Conservation (phyloP, 2,113 vertebrate species). For the Dolichallabes microphthalmus region DNA sequence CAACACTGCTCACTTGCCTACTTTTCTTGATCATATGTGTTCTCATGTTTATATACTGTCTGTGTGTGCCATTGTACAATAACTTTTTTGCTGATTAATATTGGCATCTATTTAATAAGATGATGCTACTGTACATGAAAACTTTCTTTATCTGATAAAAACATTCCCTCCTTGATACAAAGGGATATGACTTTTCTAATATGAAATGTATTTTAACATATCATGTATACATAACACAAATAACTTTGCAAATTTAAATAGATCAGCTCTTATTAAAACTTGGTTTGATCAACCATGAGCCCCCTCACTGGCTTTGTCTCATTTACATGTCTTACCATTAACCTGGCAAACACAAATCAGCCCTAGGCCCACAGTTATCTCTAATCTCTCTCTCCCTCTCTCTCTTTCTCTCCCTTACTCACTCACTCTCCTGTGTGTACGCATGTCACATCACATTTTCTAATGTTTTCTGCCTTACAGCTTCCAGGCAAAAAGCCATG, state of each 20-base stretch:
- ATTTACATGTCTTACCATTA: conserved; percentile 5
- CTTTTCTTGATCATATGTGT: background rate
- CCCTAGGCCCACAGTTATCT: conserved; percentile 12
- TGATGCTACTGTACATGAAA: background rate
- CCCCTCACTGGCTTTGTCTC: background rate
- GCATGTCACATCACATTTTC: conserved; percentile 41
- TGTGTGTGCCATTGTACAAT: background rate
- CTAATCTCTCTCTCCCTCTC: background rate
- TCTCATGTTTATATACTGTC: background rate
- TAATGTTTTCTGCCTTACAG: conserved; percentile 16
- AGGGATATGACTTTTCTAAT: background rate
- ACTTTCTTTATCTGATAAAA: background rate
- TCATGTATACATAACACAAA: background rate
- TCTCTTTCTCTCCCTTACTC: background rate
- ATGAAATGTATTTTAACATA: background rate
- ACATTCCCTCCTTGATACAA: background rate
- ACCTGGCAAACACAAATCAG: conserved; percentile 10
- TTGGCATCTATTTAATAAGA: background rate
- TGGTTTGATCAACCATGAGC: background rate
- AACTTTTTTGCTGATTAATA: background rate
- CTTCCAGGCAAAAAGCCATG: conserved; percentile 33
- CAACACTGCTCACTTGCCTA: background rate
- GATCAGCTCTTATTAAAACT: background rate
- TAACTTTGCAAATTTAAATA: background rate
- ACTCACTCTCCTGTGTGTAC: background rate